Base-by-base conservation (phyloP, 2,888 invertebrate species). In the Perithous albicinctus region DNA sequence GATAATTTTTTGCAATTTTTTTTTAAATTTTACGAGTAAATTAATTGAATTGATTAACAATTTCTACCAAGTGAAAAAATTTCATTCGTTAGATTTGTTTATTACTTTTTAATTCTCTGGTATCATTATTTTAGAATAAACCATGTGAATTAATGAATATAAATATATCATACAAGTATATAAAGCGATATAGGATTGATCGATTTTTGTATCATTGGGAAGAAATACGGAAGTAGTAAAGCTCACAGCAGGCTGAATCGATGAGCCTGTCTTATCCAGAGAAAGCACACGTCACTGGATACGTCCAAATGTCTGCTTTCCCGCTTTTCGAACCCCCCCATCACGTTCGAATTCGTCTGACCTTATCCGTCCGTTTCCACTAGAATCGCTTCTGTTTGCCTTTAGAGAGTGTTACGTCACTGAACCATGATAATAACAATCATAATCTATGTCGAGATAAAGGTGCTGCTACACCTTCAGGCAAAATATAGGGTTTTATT, bases 351-450 rank as follows among this genome's bases (percentile, higher is more conserved):
- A 56, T 56, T 15, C 32, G 59, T 59, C 59, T 32, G 32, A 59
- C 59, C 18, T 59, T 56, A 35, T 59, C 59, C 32, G 32, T 35
- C 32, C 32, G 32, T 59, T 59, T 59, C 59, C 59, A 59, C 59
- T 59, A 15, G 32, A n/a, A 18, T 3, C 10, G n/a, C n/a, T n/a
- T n/a, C n/a, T n/a, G n/a, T n/a, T n/a, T n/a, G n/a, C n/a, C n/a
- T n/a, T n/a, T n/a, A n/a, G n/a, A n/a, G n/a, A n/a, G n/a, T n/a
- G n/a, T n/a, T n/a, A n/a, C n/a, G n/a, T n/a, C n/a, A n/a, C n/a
- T n/a, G n/a, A n/a, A n/a, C n/a, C n/a, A n/a, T n/a, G n/a, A n/a
- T n/a, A n/a, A n/a, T n/a, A n/a, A n/a, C n/a, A n/a, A n/a, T n/a
- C n/a, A n/a, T n/a, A n/a, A n/a, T n/a, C n/a, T n/a, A n/a, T n/a